Percentiles rank a stretch among this genome's conserved stretches.
phyloP scores from a whole-genome alignment of 2,113 vertebrate species.

The Zootoca vivipara region DNA sequence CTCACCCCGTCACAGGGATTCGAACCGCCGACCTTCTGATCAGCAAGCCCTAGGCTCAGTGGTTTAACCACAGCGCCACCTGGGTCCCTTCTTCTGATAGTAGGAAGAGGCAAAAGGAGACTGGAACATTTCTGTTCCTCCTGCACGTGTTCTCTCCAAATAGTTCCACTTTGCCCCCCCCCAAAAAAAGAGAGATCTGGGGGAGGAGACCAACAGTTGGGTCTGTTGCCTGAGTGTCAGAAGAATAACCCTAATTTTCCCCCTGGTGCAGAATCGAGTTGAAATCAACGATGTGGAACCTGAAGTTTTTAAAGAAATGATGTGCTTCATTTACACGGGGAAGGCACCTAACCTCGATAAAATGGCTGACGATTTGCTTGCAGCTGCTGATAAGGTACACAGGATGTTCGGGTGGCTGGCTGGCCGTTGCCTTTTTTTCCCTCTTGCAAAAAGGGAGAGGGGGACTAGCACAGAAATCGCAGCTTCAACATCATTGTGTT shows the following conservation, averaged over 20 bases:
- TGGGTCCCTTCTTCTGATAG: too few relatives aligned
- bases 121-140: not conserved
- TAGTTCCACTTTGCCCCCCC: not conserved
- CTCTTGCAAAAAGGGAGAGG: not conserved
- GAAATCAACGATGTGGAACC: slow-evolving; percentile 95
- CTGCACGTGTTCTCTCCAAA: not conserved
- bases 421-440: not conserved
- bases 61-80: too few relatives aligned
- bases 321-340: slow-evolving; percentile 95
- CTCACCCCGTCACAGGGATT: too few relatives aligned
- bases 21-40: too few relatives aligned
- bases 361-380: slow-evolving; percentile 95
- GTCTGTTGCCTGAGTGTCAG: not conserved
- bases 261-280: slow-evolving; percentile 83
- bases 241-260: slow-evolving; percentile 2
- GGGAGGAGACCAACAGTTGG: not conserved
- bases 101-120: not conserved
- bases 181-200: not conserved
- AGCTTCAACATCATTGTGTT: not conserved
- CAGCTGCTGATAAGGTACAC: slow-evolving; percentile 92
- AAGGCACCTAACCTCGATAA: slow-evolving; percentile 95
- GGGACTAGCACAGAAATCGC: not conserved
- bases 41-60: too few relatives aligned
- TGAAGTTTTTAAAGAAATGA: slow-evolving; percentile 98
- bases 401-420: not conserved